These are phyloP conservation scores for Hapalemur alaotrensis DNA, from an alignment of 2,797 vertebrate species.

Conservation along the genomic window DNA sequence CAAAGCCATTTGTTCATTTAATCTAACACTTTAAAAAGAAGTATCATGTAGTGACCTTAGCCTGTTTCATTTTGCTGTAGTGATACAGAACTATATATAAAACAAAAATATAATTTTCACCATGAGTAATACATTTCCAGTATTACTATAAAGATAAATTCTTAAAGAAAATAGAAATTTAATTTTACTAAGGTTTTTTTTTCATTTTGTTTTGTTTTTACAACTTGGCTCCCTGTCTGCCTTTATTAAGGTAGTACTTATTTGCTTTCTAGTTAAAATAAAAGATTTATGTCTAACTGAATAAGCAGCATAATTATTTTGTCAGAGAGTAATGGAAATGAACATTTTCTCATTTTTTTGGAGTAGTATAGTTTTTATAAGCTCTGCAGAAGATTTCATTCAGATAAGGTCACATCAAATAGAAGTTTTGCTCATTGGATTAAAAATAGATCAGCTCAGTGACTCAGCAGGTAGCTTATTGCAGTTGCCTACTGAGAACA, in stretches of 20 bases:
- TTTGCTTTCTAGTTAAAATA: constrained; percentile 53
- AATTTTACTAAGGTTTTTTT: background rate
- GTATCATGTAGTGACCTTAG: background rate
- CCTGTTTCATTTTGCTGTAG: constrained; percentile 7
- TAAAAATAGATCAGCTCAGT: constrained; percentile 78
- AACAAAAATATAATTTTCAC: constrained; percentile 15
- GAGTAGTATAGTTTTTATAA: constrained; percentile 39
- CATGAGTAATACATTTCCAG: constrained; percentile 2
- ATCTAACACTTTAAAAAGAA: background rate
- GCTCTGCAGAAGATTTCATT: constrained; percentile 55
- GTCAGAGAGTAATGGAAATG: constrained; percentile 12
- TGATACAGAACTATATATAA: constrained; percentile 32
- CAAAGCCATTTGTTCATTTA: constrained; percentile 28
- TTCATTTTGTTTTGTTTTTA: constrained; percentile 38
- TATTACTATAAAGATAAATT: constrained; percentile 11
- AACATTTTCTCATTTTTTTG: background rate
- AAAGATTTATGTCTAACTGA: constrained; percentile 29
- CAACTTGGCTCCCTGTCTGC: background rate
- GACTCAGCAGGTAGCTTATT: constrained; percentile 76
- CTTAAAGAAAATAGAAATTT: constrained; percentile 20
- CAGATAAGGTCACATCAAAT: constrained; percentile 73
- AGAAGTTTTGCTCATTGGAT: constrained; percentile 70
- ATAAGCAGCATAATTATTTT: constrained; percentile 48
- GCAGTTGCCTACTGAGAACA: constrained; percentile 57
- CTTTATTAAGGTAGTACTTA: constrained; percentile 22